phyloP scores from a whole-genome alignment of 2,113 vertebrate species.

The Xenopus borealis region DNA sequence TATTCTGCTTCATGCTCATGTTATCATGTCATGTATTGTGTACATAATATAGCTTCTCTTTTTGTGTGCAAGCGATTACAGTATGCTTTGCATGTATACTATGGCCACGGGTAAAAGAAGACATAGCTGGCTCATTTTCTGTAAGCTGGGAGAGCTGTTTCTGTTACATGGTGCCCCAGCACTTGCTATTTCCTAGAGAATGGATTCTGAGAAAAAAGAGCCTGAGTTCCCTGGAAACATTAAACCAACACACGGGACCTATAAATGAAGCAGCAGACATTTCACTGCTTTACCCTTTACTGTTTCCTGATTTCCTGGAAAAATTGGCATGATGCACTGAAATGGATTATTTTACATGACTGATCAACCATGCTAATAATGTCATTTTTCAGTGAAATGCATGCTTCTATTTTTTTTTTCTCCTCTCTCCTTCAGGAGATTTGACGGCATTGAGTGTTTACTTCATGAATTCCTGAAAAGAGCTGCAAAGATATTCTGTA shows the following conservation, averaged over 20 bases:
- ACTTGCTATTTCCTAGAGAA: constrained; percentile 73
- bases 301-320: constrained; percentile 80
- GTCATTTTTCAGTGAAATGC: constrained; percentile 61
- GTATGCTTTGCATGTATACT: constrained; percentile 4
- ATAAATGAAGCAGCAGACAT: constrained; percentile 76
- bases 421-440: not conserved
- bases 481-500: not conserved
- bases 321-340: constrained; percentile 73
- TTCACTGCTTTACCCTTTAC: constrained; percentile 71
- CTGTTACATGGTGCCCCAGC: constrained; percentile 58
- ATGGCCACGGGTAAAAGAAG: constrained; percentile 32
- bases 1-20: too few species aligned
- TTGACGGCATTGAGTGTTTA: constrained; percentile 11
- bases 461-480: not conserved
- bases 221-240: constrained; percentile 73
- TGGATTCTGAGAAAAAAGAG: constrained; percentile 74
- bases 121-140: constrained; percentile 60
- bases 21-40: too few species aligned
- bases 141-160: constrained; percentile 54
- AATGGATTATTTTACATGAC: constrained; percentile 68
- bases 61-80: too few species aligned
- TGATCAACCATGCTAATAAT: constrained; percentile 60
- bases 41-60: too few species aligned
- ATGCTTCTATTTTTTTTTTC: constrained; percentile 7
- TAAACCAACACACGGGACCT: constrained; percentile 77